Percentiles rank a stretch among this genome's conserved stretches.
Conservation (phyloP, 2,888 invertebrate genomes). For the Girardia tigrina region DNA sequence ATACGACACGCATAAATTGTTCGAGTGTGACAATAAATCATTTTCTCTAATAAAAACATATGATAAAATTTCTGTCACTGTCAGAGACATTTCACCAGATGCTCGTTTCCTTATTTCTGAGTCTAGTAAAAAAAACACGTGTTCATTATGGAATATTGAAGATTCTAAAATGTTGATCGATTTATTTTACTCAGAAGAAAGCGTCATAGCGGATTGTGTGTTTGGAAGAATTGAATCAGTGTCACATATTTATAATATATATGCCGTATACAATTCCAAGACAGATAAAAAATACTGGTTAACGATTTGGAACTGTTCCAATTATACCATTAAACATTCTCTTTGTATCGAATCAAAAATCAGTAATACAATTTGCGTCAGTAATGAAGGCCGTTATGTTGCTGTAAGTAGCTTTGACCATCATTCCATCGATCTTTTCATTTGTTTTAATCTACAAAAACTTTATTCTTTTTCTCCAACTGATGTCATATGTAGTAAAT, state of each 20-base stretch:
- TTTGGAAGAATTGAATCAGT: conserved; percentile 12
- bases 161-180: not conserved
- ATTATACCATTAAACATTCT: not conserved
- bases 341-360: not conserved
- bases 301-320: not conserved
- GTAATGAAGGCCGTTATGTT: not conserved
- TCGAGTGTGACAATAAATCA: not conserved
- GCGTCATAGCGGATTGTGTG: not conserved
- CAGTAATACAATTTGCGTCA: not conserved
- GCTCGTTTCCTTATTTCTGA: not conserved
- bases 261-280: not conserved
- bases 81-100: not conserved
- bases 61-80: not conserved
- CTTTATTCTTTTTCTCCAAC: not conserved
- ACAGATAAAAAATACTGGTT: not conserved
- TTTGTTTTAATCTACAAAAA: not conserved
- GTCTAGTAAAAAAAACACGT: not conserved
- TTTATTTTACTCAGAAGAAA: not conserved
- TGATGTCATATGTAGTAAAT: not conserved
- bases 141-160: conserved; percentile 14
- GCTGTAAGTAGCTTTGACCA: not conserved
- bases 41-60: not conserved
- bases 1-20: not conserved
- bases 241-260: conserved; percentile 13
- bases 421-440: not conserved